A percentile compares a stretch with the other conserved stretches of the same genome.
Evolutionary conservation across 2,888 invertebrate species (phyloP).

Genomic region (Gnatocerus cornutus): DNA sequence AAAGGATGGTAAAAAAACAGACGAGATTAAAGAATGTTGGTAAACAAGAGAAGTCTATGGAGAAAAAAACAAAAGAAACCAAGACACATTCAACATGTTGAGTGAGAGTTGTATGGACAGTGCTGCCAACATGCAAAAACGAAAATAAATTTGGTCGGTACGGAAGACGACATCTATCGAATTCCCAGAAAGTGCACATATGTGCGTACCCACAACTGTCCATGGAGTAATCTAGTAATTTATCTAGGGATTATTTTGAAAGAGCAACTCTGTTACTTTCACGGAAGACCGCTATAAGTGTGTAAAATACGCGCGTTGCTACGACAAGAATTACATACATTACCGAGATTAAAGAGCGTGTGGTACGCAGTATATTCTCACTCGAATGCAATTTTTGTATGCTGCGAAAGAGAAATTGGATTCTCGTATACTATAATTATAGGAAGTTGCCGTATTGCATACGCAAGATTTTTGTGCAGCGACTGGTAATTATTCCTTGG

Average conservation of each 20-base stretch:
- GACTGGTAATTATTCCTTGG: slow-evolving; percentile 40
- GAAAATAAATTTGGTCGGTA: too few relatives aligned
- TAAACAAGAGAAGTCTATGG: too few relatives aligned
- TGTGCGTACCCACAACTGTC: slow-evolving; percentile 50
- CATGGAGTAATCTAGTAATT: slow-evolving; percentile 58
- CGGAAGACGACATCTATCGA: too few relatives aligned
- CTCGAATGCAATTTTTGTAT: slow-evolving; percentile 51
- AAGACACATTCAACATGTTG: too few relatives aligned
- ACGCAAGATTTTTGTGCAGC: slow-evolving; percentile 46
- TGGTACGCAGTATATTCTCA: slow-evolving; percentile 56
- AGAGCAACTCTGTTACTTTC: slow-evolving; percentile 63
- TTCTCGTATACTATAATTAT: slow-evolving; percentile 53
- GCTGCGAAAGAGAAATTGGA: slow-evolving; percentile 50
- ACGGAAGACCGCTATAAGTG: slow-evolving; percentile 61
- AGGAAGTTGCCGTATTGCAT: slow-evolving; percentile 55
- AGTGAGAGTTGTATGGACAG: too few relatives aligned
- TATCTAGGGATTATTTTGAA: slow-evolving; percentile 63
- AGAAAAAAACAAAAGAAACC: too few relatives aligned
- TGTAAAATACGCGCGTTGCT: slow-evolving; percentile 54
- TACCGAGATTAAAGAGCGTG: slow-evolving; percentile 57
- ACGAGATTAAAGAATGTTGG: too few relatives aligned
- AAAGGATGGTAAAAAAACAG: too few relatives aligned
- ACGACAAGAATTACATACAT: slow-evolving; percentile 58
- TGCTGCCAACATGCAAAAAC: too few relatives aligned
- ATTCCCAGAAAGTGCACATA: slow-evolving; percentile 10